Base-by-base conservation (phyloP, 2,113 vertebrate genomes). In the Seriola rivoliana region DNA sequence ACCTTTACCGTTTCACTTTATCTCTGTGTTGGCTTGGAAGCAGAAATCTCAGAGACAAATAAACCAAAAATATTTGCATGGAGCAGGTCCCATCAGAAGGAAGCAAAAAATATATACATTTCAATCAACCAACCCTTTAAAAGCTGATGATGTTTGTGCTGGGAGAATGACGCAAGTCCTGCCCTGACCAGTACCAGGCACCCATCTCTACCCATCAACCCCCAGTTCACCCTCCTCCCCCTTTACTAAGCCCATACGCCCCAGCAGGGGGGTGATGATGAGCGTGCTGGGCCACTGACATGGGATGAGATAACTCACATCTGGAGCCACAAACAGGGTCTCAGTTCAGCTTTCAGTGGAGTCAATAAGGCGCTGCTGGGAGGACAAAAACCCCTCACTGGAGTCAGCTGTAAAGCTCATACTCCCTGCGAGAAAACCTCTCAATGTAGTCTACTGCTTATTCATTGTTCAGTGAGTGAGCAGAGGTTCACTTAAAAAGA, bases 231-330 rank as follows among this genome's bases (percentile, higher is more conserved):
- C 40, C 34, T 58, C 66, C 54, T 63, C 67, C 75, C 63, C 14
- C 46, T 1, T 34, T 17, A 25, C 64, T 1, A 16, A 50, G 42
- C 68, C 60, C 74, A 68, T 14, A 44, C 58, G 55, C 55, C 75
- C 52, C 71, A 71, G 77, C 69, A 73, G 81, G 68, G 62, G 64
- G 78, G 64, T 71, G 87, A 85, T 50, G 81, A 85, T 87, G 82
- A 75, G 85, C 72, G 85, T 68, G 77, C 78, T 36, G 77, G 76
- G 52, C 46, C 73, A 54, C 64, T 77, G 78, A 88, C 79, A 75
- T 3, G 16, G 29, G 42, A 75, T 75, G 74, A 89, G 88, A 85
- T 89, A 88, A 75, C 70, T 76, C 71, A 66, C 85, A 89, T 84
- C 86, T 91, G 88, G 83, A 83, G 78, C 29, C 67, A 77, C 68